phyloP scores from a whole-genome alignment of 2,797 vertebrate genomes.

The Clarias fuscus region DNA sequence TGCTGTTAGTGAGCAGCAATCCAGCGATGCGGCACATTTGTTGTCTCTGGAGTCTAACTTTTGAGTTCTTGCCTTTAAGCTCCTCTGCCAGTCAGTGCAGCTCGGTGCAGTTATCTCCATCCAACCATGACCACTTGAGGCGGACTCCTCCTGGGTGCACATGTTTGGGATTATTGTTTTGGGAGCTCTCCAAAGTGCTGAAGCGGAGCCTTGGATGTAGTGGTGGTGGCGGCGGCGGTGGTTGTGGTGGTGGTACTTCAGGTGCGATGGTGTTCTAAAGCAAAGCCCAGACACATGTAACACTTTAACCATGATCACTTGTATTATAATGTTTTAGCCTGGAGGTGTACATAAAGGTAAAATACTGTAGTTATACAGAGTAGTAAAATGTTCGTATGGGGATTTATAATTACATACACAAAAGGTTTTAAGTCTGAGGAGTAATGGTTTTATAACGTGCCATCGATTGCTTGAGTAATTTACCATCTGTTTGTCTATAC shows the following conservation, averaged over 20 bases:
- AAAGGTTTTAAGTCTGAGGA: neutral
- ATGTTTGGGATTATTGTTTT: conserved; percentile 9
- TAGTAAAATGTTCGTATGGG: neutral
- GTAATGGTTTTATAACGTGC: neutral
- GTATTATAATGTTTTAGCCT: neutral
- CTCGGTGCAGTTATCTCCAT: conserved; percentile 27
- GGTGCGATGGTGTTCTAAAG: neutral
- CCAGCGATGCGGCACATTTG: conserved; percentile 4
- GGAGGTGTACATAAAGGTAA: too few species aligned
- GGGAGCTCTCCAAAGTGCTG: neutral
- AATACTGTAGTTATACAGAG: neutral
- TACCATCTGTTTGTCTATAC: neutral
- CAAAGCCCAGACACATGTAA: neutral
- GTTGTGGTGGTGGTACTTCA: neutral
- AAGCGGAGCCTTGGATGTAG: neutral
- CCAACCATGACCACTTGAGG: conserved; percentile 18
- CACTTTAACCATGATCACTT: neutral
- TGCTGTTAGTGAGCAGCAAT: conserved; percentile 12
- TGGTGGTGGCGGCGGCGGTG: too few species aligned
- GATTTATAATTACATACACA: neutral
- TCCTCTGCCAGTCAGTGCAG: neutral
- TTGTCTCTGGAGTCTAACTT: conserved; percentile 20
- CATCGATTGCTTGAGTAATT: neutral
- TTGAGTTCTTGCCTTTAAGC: conserved; percentile 8
- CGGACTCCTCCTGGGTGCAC: neutral